Evolutionary conservation across 2,888 invertebrate species (phyloP), one percentile per base, ranked within the genome.

Genomic region (Ophioninae sp.): DNA sequence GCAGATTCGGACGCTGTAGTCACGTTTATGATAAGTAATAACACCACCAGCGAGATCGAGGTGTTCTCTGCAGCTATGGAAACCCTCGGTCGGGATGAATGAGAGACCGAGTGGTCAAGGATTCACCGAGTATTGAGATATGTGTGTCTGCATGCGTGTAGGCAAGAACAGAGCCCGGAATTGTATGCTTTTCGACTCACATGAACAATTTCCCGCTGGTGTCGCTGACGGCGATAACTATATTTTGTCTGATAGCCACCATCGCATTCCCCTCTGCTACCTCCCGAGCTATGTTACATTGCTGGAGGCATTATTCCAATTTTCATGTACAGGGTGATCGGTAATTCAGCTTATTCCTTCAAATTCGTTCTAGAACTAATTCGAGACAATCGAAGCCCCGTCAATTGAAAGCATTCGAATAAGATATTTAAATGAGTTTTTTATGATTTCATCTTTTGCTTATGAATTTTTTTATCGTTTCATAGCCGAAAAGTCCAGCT

Each of bases 1-100:
- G 90, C 89, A 87, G 87, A 87, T 85, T 84, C 87, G 86, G 85
- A 85, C 84, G 59, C 44, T 17, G 50, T 56, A 64, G 57, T 57
- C 23, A 17, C 57, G 76, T 61, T 59, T 72, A 64, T 82, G 75
- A 75, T 64, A 75, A 79, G 75, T 79, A 79, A 82, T 82, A 82
- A 73, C 44, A 39, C 65, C 37, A 67, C 21, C 67, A 56, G 76
- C 61, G 61, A 70, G 72, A 61, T 59, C 23, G 56, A 17, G 59
- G 67, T 8, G 8, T 13, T 39, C 39, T 44, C 39, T 39, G 88
- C 89, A 87, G 86, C 87, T n/a, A 89, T 88, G 88, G 88, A 85
- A 87, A 89, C 89, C 61, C 44, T 57, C 65, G 56, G 67, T 65
- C 20, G 20, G 76, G 41, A 62, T 23, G 56, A 68, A 50, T 30